These are phyloP conservation scores for Mirza zaza DNA, from an alignment of 2,113 vertebrate genomes.

Conservation along the genomic window DNA sequence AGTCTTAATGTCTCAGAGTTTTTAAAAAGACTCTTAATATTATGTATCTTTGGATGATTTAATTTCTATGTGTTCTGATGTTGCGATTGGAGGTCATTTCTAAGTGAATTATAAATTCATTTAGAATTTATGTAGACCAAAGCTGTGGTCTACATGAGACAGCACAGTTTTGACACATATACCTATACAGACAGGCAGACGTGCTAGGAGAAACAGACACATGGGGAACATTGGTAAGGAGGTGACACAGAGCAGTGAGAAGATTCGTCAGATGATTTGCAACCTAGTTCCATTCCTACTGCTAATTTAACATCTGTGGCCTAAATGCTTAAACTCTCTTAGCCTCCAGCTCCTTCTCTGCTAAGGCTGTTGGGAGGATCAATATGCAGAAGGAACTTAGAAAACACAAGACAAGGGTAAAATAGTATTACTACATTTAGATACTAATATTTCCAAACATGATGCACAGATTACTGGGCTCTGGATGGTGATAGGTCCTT, in stretches of 20 bases:
- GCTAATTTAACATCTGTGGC: not conserved
- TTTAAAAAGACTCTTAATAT: not conserved
- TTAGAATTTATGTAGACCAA: not conserved
- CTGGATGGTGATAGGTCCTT: not conserved
- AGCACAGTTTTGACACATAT: not conserved
- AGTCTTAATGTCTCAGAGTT: not conserved
- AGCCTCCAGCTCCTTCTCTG: not conserved
- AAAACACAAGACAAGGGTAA: not conserved
- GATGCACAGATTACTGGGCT: not conserved
- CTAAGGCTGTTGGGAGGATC: not conserved
- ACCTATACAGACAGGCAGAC: rapidly evolving
- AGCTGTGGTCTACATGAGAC: not conserved
- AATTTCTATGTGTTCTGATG: not conserved
- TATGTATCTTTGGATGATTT: not conserved
- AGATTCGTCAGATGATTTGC: too few species aligned
- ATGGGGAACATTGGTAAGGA: rapidly evolving
- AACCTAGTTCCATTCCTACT: too few species aligned
- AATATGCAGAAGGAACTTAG: not conserved
- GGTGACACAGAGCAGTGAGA: rapidly evolving
- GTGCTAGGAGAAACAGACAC: not conserved
- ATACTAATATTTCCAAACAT: not conserved
- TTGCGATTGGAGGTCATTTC: not conserved
- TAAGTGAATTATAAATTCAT: not conserved
- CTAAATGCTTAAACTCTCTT: not conserved
- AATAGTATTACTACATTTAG: not conserved